Percentiles rank a stretch among this genome's conserved stretches.
phyloP scores from a whole-genome alignment of 2,797 vertebrate genomes.

The Mycteria americana region DNA sequence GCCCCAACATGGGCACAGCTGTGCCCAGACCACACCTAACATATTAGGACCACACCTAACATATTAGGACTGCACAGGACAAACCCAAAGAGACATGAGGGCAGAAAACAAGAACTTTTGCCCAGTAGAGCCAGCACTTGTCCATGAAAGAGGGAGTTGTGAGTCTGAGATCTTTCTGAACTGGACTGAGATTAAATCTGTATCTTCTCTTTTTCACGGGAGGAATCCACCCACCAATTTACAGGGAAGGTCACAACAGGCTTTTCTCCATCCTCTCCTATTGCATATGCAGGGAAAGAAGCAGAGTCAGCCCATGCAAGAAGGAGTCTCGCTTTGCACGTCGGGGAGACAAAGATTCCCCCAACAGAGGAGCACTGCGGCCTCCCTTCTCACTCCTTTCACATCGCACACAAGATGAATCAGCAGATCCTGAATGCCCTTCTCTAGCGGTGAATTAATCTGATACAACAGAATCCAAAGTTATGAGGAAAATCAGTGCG shows the following conservation, averaged over 20 bases:
- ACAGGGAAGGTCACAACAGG: neutral
- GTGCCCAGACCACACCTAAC: neutral
- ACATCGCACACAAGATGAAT: neutral
- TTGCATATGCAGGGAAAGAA: neutral
- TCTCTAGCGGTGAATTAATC: neutral
- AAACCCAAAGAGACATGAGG: accelerated
- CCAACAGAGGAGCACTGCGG: accelerated
- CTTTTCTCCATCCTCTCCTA: neutral
- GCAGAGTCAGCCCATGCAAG: neutral
- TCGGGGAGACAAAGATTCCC: neutral
- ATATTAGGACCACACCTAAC: neutral
- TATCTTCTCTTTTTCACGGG: neutral
- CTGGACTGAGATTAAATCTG: accelerated
- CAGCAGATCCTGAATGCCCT: neutral
- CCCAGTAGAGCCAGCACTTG: neutral
- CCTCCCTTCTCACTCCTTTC: neutral
- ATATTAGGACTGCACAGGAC: neutral
- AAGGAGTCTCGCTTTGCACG: neutral
- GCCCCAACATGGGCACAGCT: neutral
- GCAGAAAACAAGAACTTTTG: neutral
- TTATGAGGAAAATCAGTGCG: neutral
- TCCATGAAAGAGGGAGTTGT: neutral
- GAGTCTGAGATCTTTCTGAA: neutral
- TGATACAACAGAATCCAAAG: neutral
- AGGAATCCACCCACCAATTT: neutral